Evolutionary conservation across 53 echinoderm and acorn worm species (phyloP).

Genomic region (Actinopyga echinites): DNA sequence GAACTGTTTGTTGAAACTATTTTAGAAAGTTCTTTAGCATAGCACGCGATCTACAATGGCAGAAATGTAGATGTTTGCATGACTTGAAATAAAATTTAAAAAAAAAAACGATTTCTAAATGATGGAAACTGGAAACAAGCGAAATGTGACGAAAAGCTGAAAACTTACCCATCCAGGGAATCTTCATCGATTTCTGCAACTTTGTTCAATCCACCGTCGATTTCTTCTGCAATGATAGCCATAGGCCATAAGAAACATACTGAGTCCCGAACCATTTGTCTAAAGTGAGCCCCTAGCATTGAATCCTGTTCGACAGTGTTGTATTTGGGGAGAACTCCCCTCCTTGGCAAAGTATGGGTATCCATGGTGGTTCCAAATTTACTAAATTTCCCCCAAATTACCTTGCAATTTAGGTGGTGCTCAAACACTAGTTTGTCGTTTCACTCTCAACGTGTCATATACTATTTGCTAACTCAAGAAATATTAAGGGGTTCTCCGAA

Average conservation of each 20-base stretch:
- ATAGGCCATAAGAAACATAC: constrained; percentile 98
- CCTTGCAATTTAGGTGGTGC: neutral
- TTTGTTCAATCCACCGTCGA: constrained; percentile 58
- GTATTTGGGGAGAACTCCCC: constrained; percentile 37
- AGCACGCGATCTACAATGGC: too few species aligned
- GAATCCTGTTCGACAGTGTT: constrained; percentile 36
- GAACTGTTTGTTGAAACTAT: too few species aligned
- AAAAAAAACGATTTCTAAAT: too few species aligned
- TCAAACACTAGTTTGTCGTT: too few species aligned
- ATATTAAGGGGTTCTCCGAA: too few species aligned
- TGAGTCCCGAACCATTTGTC: constrained; percentile 81
- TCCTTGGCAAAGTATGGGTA: constrained; percentile 11
- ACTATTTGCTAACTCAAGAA: too few species aligned
- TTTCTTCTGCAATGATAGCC: constrained; percentile 93
- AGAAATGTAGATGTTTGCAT: too few species aligned
- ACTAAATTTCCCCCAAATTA: neutral
- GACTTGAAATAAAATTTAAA: too few species aligned
- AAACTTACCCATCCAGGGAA: constrained; percentile 69
- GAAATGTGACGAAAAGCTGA: too few species aligned
- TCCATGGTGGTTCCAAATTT: neutral
- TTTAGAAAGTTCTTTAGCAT: too few species aligned
- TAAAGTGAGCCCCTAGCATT: constrained; percentile 53
- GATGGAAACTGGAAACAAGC: too few species aligned
- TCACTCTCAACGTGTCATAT: too few species aligned
- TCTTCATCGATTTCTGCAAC: constrained; percentile 66